phyloP scores from a whole-genome alignment of 2,888 invertebrate species.

The Latrodectus hesperus region DNA sequence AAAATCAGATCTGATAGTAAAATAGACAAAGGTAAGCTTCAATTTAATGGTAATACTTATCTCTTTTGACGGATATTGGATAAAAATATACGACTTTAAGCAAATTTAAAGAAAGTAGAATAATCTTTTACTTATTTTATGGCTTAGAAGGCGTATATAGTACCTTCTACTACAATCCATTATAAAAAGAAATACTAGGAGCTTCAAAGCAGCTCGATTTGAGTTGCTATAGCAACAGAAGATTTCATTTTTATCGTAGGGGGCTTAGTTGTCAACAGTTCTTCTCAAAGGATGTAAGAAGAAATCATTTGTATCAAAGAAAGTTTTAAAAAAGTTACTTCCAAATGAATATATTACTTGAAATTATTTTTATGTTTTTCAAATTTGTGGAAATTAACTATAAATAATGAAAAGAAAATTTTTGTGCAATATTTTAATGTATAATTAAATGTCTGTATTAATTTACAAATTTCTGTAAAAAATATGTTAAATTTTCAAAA shows the following conservation, averaged over 20 bases:
- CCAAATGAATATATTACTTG: background rate
- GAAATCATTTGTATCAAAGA: background rate
- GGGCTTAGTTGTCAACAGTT: slow-evolving; percentile 1
- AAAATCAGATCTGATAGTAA: too few species aligned
- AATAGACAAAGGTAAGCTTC: too few species aligned
- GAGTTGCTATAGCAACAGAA: slow-evolving; percentile 13
- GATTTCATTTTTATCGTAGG: slow-evolving; percentile 6
- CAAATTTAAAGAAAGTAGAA: too few species aligned
- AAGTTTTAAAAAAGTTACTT: background rate
- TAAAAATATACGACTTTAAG: too few species aligned
- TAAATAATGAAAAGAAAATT: background rate
- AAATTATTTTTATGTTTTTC: background rate
- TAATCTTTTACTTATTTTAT: background rate
- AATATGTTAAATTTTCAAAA: too few species aligned
- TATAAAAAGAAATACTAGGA: slow-evolving; percentile 2
- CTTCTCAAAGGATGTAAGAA: background rate
- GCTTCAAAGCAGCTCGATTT: background rate
- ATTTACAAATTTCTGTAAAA: too few species aligned
- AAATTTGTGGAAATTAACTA: background rate
- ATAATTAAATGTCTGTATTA: too few species aligned
- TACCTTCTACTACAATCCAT: background rate
- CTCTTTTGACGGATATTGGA: too few species aligned
- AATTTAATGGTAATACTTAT: too few species aligned
- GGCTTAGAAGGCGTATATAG: background rate
- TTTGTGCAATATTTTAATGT: background rate